phyloP scores from a whole-genome alignment of 2,888 invertebrate species.

The Drosophila subsilvestris region DNA sequence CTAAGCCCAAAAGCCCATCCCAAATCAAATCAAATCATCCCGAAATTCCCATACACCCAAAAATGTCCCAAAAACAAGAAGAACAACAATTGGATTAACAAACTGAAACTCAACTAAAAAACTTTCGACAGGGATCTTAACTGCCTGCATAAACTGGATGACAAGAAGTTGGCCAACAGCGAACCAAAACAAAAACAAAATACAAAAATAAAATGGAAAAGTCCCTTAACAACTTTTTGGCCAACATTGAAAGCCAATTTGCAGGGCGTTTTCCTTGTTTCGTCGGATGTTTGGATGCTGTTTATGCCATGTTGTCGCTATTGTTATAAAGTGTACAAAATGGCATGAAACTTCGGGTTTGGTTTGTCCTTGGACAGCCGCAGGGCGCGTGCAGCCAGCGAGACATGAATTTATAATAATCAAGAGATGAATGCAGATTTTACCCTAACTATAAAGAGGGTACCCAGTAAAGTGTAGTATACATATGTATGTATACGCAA shows the following conservation, averaged over 20 bases:
- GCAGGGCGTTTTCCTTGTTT: slow-evolving; percentile 12
- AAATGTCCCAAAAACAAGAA: too few relatives aligned
- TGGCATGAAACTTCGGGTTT: slow-evolving; percentile 13
- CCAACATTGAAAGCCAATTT: slow-evolving; percentile 48
- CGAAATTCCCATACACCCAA: too few relatives aligned
- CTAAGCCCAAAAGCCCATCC: background rate
- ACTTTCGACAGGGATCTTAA: slow-evolving; percentile 24
- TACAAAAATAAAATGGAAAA: slow-evolving; percentile 11
- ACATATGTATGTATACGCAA: background rate
- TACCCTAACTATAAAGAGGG: background rate
- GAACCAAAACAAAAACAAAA: slow-evolving; percentile 16
- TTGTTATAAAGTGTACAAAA: slow-evolving; percentile 16
- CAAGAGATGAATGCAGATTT: slow-evolving; percentile 25
- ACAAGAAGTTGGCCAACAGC: slow-evolving; percentile 29
- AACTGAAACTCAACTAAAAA: slow-evolving; percentile 29
- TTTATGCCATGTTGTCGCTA: slow-evolving; percentile 1
- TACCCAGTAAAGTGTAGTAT: background rate
- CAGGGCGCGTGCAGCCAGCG: slow-evolving; percentile 10
- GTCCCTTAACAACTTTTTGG: slow-evolving; percentile 26
- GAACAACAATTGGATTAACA: slow-evolving; percentile 18
- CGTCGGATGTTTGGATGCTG: background rate
- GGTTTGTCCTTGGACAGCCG: background rate
- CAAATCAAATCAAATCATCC: background rate
- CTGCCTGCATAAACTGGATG: slow-evolving; percentile 18
- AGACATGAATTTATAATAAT: slow-evolving; percentile 42